phyloP scores from a whole-genome alignment of 2,888 invertebrate genomes.

The Heterodera filipjevi region DNA sequence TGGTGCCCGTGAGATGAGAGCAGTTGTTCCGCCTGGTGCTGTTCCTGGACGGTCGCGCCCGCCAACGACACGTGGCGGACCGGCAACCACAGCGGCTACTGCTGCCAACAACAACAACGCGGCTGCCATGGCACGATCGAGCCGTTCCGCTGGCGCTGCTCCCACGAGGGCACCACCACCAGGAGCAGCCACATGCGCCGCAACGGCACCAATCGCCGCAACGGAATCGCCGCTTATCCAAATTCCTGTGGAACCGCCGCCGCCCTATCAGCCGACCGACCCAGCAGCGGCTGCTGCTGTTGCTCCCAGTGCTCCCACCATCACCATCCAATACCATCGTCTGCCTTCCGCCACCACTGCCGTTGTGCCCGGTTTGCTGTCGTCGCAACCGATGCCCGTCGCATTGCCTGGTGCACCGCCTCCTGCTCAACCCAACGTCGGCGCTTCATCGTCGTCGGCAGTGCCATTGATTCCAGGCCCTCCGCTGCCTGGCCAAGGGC shows the following conservation, averaged over 20 bases:
- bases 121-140: neutral
- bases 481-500: slow-evolving; percentile 41
- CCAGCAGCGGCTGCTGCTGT: slow-evolving; percentile 32
- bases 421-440: slow-evolving; percentile 27
- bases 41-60: neutral
- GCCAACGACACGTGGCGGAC: neutral
- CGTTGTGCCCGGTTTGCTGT: slow-evolving; percentile 9
- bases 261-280: slow-evolving; percentile 42
- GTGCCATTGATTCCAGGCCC: slow-evolving; percentile 38
- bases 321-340: neutral
- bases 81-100: slow-evolving; percentile 20
- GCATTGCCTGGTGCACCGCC: slow-evolving; percentile 44
- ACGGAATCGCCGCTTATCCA: slow-evolving; percentile 21
- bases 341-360: neutral
- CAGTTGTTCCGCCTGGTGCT: neutral
- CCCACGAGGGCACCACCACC: neutral
- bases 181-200: neutral
- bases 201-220: neutral
- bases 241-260: slow-evolving; percentile 39
- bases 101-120: neutral
- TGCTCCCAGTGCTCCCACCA: neutral
- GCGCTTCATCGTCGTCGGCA: neutral
- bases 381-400: neutral
- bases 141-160: slow-evolving; percentile 18
- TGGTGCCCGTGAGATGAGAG: neutral